A percentile compares a stretch with the other conserved stretches of the same genome.
phyloP scores from a whole-genome alignment of 1,140 invertebrate species.

The Zelostemma sp. region DNA sequence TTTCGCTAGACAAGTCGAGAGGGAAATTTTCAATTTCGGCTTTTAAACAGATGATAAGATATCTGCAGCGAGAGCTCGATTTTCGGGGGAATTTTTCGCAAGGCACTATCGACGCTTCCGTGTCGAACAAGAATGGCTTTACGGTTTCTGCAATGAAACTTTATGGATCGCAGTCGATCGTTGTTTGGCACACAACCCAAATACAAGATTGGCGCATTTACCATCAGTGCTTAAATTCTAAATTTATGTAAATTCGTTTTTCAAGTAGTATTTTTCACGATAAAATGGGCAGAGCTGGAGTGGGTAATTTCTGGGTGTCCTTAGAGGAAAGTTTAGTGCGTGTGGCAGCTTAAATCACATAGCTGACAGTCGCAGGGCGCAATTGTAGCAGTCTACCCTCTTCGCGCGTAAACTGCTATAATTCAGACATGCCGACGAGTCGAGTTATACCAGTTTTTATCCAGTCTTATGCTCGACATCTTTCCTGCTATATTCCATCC shows the following conservation, averaged over 20 bases:
- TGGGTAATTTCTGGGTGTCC: too few relatives aligned
- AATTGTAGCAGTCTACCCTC: conserved; percentile 45
- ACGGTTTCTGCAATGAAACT: conserved; percentile 5
- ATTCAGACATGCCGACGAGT: conserved; percentile 22
- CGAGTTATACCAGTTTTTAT: conserved; percentile 34
- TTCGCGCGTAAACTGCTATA: conserved; percentile 23
- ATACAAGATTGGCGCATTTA: conserved; percentile 1
- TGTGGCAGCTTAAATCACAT: conserved; percentile 42
- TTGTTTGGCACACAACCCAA: background rate
- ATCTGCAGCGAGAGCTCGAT: conserved; percentile 14
- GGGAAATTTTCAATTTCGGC: conserved; percentile 9
- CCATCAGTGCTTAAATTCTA: too few relatives aligned
- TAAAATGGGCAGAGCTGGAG: too few relatives aligned
- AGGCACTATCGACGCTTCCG: conserved; percentile 4
- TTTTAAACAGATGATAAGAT: conserved; percentile 23
- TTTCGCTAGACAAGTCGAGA: background rate
- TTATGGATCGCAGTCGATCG: conserved; percentile 2
- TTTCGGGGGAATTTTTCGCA: conserved; percentile 1
- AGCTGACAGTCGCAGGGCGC: conserved; percentile 47
- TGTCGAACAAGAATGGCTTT: conserved; percentile 7
- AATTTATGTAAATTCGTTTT: too few relatives aligned
- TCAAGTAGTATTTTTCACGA: too few relatives aligned
- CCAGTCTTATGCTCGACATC: conserved; percentile 10
- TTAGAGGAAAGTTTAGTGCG: conserved; percentile 7
- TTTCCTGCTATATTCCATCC: conserved; percentile 6